Conservation (phyloP, 2,888 invertebrate genomes). For the Alsophila aescularia region DNA sequence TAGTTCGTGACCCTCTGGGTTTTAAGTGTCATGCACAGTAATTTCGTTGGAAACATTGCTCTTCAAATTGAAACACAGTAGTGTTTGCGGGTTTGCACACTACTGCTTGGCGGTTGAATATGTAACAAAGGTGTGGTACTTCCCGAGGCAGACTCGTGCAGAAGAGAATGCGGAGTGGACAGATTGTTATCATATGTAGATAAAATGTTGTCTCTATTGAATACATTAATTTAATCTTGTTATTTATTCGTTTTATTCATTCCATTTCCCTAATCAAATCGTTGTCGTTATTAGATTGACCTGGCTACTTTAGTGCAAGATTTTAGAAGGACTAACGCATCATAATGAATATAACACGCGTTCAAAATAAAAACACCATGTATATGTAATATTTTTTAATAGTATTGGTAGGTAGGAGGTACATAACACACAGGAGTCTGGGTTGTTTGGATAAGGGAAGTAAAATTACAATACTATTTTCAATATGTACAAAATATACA, state of each 20-base stretch:
- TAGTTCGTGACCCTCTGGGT: no score
- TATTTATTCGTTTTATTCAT: neutral
- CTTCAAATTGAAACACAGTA: no score
- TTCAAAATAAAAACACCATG: constrained; percentile 54
- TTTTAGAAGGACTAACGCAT: neutral
- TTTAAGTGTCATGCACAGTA: no score
- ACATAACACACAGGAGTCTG: constrained; percentile 85
- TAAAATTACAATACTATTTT: constrained; percentile 85
- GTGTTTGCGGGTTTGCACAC: no score
- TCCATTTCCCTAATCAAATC: neutral
- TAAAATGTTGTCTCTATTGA: neutral
- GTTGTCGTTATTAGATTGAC: neutral
- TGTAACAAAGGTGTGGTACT: no score
- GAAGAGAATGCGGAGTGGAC: no score
- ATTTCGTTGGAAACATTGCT: no score
- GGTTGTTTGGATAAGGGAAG: constrained; percentile 83
- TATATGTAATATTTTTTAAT: constrained; percentile 84
- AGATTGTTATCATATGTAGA: no score
- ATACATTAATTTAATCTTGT: constrained; percentile 6
- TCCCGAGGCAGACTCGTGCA: no score
- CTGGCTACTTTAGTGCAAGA: neutral
- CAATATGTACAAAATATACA: constrained; percentile 86
- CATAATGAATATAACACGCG: constrained; percentile 2
- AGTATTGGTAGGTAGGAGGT: constrained; percentile 86
- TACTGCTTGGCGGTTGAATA: no score